Evolutionary conservation across 2,797 vertebrate genomes (phyloP), one percentile per base, ranked within the genome.

Genomic region (Catostomus latipinnis): DNA sequence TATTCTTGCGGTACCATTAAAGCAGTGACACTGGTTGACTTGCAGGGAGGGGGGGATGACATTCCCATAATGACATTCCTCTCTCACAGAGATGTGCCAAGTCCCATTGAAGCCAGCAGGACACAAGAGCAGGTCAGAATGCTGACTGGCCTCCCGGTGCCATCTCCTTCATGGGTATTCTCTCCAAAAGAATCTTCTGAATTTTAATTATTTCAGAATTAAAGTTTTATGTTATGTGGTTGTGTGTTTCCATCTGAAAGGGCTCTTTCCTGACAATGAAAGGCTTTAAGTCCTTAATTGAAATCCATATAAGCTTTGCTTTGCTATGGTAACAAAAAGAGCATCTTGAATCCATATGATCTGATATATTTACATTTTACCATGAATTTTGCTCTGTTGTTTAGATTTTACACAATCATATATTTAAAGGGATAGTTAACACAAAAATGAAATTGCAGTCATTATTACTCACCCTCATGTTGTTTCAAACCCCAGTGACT

Each of bases 1-100:
- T 92, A 93, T 92, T 91, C 89, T 88, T 86, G 83, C 84, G 61
- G 89, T 90, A 91, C 93, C 91, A 91, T 94, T 93, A 93, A 91
- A 92, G 89, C 90, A 89, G 91, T 91, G 91, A 91, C 78, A 88
- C 83, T 74, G 86, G 88, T 80, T 87, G 53, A 68, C 74, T 34
- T 85, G 86, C 81, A 53, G 84, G 87, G 16, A 18, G 84, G 83
- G 22, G 22, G 22, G 2, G 1, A 22, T 22, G 22, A 22, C 22
- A 22, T 22, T 22, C 22, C 22, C 22, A 22, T 22, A 22, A 94
- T 94, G 91, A 93, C 94, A 95, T 95, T 95, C 93, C 94, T 93
- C 89, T 93, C 89, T 88, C 94, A 90, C 84, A 86, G 93, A 92
- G 94, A 94, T 93, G 90, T 88, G 91, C 90, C 88, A 90, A 93